These are phyloP conservation scores for Enteromius treurensis DNA, from an alignment of 2,797 vertebrate genomes.

Conservation along the genomic window DNA sequence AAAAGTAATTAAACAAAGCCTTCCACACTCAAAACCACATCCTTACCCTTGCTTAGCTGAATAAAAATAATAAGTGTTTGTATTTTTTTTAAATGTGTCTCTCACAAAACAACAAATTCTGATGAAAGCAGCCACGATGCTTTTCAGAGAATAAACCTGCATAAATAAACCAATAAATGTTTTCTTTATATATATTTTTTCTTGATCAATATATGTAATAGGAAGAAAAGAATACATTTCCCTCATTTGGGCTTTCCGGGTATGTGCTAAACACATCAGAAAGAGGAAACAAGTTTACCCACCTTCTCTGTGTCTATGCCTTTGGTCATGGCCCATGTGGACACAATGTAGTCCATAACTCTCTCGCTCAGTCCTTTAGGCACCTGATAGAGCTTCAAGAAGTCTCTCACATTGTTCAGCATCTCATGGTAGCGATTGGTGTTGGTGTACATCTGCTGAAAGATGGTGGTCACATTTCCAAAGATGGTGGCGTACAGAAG, in stretches of 20 bases:
- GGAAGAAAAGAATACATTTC: neutral
- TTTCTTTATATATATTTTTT: too few species aligned
- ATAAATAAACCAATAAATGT: neutral
- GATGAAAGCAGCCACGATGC: neutral
- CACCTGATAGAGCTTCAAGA: slow-evolving; percentile 97
- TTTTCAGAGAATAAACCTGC: neutral
- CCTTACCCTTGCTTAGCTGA: neutral
- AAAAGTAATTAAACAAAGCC: neutral
- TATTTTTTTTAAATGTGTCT: neutral
- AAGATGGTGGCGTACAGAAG: slow-evolving; percentile 98
- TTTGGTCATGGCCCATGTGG: slow-evolving; percentile 99
- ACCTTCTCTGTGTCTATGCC: slow-evolving; percentile 99
- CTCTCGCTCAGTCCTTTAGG: slow-evolving; percentile 97
- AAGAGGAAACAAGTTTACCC: slow-evolving; percentile 47
- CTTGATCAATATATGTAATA: neutral
- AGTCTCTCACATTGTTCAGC: slow-evolving; percentile 97
- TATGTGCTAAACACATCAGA: neutral
- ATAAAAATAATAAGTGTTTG: neutral
- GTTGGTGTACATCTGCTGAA: slow-evolving; percentile 99
- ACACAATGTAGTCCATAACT: slow-evolving; percentile 99
- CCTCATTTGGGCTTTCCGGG: neutral
- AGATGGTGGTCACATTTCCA: slow-evolving; percentile 98
- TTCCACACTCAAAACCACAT: neutral
- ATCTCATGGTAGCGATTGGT: slow-evolving; percentile 99
- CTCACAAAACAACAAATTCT: neutral